These are phyloP conservation scores for Phyllopteryx taeniolatus DNA, from an alignment of 2,113 vertebrate genomes.

Conservation along the genomic window DNA sequence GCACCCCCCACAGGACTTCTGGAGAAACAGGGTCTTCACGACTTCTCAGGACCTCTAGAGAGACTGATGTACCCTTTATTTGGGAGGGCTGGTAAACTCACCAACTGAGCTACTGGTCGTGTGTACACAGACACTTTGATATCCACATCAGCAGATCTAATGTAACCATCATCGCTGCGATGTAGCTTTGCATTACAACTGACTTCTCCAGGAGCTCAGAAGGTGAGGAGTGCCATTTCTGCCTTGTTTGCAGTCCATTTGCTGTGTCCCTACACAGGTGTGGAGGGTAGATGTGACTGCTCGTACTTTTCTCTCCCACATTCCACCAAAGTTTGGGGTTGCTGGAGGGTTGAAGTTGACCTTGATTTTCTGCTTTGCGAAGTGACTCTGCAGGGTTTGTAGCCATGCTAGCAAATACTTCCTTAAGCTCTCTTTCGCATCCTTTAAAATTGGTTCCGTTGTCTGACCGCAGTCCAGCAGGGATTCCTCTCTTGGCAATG, in stretches of 20 bases:
- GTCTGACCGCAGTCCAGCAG: slow-evolving; percentile 4
- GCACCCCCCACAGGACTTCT: no score
- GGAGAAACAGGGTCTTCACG: no score
- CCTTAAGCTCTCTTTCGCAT: not conserved
- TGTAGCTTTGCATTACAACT: not conserved
- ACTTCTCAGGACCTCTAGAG: no score
- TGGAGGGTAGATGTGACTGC: not conserved
- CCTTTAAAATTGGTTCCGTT: slow-evolving; percentile 3
- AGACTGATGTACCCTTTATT: no score
- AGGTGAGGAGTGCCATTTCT: no score
- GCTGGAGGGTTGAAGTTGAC: slow-evolving; percentile 3
- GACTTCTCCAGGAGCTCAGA: no score
- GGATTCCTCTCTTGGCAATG: slow-evolving; percentile 1
- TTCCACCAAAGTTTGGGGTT: not conserved
- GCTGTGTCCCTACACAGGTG: not conserved
- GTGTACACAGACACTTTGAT: not conserved
- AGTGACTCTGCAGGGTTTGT: not conserved
- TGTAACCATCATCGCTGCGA: not conserved
- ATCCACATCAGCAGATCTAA: no score
- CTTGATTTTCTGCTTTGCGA: not conserved
- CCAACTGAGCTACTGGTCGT: not conserved
- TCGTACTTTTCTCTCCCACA: not conserved
- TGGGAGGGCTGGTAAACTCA: not conserved
- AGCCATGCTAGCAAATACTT: not conserved
- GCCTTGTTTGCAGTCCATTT: not conserved